phyloP scores from a whole-genome alignment of 2,797 vertebrate species.

The Cercopithecus hamlyni region DNA sequence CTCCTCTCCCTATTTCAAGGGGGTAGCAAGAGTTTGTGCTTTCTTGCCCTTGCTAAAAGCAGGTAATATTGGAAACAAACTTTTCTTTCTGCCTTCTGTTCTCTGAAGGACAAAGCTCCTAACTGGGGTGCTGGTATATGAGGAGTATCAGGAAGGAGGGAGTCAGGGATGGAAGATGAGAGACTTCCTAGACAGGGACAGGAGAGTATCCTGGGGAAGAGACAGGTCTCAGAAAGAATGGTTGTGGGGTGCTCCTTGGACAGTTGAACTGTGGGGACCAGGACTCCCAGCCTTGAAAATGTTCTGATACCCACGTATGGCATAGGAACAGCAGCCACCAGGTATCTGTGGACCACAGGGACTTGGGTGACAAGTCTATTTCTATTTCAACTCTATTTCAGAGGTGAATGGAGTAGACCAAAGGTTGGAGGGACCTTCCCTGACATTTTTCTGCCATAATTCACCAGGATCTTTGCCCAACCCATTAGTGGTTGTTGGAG shows the following conservation, averaged over 20 bases:
- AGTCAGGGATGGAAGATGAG: not conserved
- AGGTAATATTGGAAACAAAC: not conserved
- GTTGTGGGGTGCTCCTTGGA: not conserved
- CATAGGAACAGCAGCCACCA: not conserved
- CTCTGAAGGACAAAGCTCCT: not conserved
- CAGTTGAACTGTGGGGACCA: not conserved
- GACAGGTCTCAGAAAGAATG: not conserved
- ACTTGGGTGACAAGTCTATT: not conserved
- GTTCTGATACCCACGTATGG: not conserved
- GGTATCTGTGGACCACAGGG: not conserved
- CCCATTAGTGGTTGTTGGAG: not conserved
- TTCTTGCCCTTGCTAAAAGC: not conserved
- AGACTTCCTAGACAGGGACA: not conserved
- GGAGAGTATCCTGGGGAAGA: not conserved
- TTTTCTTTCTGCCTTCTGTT: not conserved
- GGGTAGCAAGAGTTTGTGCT: not conserved
- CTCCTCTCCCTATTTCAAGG: not conserved
- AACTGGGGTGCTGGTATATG: not conserved
- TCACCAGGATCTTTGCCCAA: not conserved
- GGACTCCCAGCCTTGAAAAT: not conserved
- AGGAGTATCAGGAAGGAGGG: not conserved
- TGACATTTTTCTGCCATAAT: not conserved
- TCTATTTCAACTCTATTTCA: not conserved
- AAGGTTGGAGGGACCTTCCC: not conserved
- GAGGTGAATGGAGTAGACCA: not conserved